A percentile compares a stretch with the other conserved stretches of the same genome.
Evolutionary conservation across 2,888 invertebrate genomes (phyloP).

Genomic region (Drosophila meridiana): DNA sequence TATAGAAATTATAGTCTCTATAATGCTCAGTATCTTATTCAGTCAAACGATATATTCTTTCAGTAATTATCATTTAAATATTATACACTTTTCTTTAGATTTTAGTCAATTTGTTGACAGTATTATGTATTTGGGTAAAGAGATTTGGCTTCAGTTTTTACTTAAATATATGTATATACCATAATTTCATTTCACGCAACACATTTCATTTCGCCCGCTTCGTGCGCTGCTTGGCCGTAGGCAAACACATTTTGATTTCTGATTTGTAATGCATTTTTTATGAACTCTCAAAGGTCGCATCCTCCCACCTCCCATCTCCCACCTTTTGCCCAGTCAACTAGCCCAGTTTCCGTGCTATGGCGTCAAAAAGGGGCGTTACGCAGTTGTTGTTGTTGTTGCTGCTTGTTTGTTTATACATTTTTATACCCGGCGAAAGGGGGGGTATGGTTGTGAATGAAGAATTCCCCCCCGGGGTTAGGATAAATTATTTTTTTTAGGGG

Average conservation of each 20-base stretch:
- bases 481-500: too few relatives aligned
- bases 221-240: background rate
- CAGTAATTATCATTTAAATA: background rate
- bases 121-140: background rate
- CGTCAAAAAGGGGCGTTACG: conserved; percentile 76
- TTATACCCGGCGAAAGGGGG: too few relatives aligned
- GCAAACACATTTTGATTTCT: conserved; percentile 36
- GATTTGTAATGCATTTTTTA: conserved; percentile 63
- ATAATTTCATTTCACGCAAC: background rate
- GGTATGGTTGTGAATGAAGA: too few relatives aligned
- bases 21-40: background rate
- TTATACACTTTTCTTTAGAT: too few relatives aligned
- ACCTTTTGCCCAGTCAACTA: conserved; percentile 41
- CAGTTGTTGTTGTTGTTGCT: conserved; percentile 38
- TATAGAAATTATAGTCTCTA: background rate
- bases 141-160: background rate
- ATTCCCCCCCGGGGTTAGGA: too few relatives aligned
- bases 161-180: background rate
- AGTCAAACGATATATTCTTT: background rate
- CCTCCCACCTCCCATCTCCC: conserved; percentile 16
- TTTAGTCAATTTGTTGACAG: background rate
- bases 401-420: conserved; percentile 34
- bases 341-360: conserved; percentile 47
- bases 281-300: conserved; percentile 52
- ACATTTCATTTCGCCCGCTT: background rate